Percentiles rank a stretch among this genome's conserved stretches.
Conservation (phyloP, 2,888 invertebrate species). For the Lathronympha strigana region DNA sequence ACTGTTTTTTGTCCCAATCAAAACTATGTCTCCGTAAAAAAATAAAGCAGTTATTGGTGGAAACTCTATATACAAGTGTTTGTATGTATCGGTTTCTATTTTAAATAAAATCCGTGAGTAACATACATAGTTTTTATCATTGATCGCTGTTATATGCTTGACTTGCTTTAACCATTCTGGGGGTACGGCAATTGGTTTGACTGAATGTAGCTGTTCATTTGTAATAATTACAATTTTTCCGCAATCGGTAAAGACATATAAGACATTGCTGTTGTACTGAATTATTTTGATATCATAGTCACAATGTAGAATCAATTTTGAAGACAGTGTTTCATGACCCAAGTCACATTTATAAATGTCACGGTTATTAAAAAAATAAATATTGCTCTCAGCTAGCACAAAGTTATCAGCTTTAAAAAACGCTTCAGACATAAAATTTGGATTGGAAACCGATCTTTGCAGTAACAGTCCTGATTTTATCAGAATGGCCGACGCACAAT, state of each 20-base stretch:
- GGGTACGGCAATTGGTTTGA: constrained; percentile 59
- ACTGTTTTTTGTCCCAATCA: constrained; percentile 65
- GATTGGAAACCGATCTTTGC: constrained; percentile 60
- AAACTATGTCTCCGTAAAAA: constrained; percentile 69
- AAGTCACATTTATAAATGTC: constrained; percentile 65
- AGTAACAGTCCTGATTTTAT: constrained; percentile 61
- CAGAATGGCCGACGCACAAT: constrained; percentile 59
- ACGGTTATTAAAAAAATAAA: constrained; percentile 64
- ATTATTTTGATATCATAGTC: constrained; percentile 68
- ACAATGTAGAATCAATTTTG: constrained; percentile 59
- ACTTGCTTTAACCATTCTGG: constrained; percentile 70
- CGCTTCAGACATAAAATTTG: constrained; percentile 55
- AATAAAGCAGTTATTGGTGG: constrained; percentile 70
- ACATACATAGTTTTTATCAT: constrained; percentile 68
- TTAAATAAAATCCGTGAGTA: constrained; percentile 71
- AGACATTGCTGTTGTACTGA: constrained; percentile 53
- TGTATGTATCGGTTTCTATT: constrained; percentile 66
- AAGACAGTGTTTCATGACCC: constrained; percentile 51
- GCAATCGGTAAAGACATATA: constrained; percentile 67
- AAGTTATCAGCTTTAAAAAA: constrained; percentile 68
- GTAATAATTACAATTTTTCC: constrained; percentile 64
- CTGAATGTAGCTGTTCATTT: constrained; percentile 49
- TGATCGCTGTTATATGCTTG: constrained; percentile 61
- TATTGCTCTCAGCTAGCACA: constrained; percentile 54
- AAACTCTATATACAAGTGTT: constrained; percentile 71